Conservation (phyloP, 2,888 invertebrate species). For the Ernsta delagoae region DNA sequence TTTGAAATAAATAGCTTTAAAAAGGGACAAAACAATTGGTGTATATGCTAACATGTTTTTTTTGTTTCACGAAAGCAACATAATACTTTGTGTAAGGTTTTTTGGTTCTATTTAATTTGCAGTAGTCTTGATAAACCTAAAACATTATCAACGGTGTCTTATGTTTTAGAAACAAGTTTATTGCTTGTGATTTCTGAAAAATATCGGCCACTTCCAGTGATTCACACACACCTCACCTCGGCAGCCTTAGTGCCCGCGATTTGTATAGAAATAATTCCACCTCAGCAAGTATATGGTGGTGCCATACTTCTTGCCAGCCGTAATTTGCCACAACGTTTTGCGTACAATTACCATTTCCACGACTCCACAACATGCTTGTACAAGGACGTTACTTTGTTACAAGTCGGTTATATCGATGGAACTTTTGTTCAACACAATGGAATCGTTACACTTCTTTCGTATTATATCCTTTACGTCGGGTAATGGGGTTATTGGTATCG, state of each 20-base stretch:
- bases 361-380: conserved; percentile 50
- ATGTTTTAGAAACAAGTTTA: too few species aligned
- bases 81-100: too few species aligned
- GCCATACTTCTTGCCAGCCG: conserved; percentile 70
- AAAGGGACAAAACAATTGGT: too few species aligned
- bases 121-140: too few species aligned
- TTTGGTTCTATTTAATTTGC: too few species aligned
- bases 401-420: conserved; percentile 3
- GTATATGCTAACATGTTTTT: too few species aligned
- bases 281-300: conserved; percentile 49
- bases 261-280: conserved; percentile 76
- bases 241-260: conserved; percentile 55
- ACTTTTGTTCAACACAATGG: conserved; percentile 8
- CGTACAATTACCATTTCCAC: conserved; percentile 67
- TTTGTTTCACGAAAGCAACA: too few species aligned
- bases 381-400: conserved; percentile 26
- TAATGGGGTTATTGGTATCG: conserved; percentile 9
- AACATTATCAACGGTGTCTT: too few species aligned
- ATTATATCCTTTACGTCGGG: neutral
- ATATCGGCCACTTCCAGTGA: conserved; percentile 18
- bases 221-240: conserved; percentile 30
- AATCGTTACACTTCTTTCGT: neutral
- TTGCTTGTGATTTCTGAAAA: neutral
- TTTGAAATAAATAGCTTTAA: too few species aligned
- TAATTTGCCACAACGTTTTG: conserved; percentile 69